Percentiles rank a stretch among this genome's conserved stretches.
Evolutionary conservation across 2,797 vertebrate genomes (phyloP).

Genomic region (Leptatherina wallacei): DNA sequence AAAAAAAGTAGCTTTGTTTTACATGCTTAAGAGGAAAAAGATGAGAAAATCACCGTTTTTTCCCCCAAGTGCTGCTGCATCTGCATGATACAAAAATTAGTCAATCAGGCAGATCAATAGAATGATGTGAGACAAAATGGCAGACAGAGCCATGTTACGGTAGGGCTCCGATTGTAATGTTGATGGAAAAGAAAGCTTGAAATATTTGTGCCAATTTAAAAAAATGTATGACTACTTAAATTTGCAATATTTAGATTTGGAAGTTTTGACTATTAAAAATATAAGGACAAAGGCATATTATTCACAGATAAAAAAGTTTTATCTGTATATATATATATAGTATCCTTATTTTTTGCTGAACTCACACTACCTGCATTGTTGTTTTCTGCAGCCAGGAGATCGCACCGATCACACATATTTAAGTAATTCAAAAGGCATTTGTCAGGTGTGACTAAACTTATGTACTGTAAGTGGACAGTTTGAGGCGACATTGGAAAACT

Average conservation of each 20-base stretch:
- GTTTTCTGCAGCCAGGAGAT: conserved; percentile 15
- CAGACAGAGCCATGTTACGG: conserved; percentile 60
- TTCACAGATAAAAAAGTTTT: background rate
- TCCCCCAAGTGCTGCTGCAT: conserved; percentile 12
- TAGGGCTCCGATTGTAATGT: background rate
- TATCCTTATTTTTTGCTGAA: background rate
- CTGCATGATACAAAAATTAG: conserved; percentile 34
- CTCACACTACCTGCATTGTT: background rate
- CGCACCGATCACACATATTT: conserved; percentile 11
- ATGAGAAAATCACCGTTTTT: background rate
- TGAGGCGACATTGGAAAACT: conserved; percentile 13
- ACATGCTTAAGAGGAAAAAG: background rate
- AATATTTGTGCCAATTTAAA: conserved; percentile 3
- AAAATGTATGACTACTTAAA: background rate
- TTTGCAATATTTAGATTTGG: background rate
- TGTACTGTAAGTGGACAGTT: conserved; percentile 21
- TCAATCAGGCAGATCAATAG: conserved; percentile 51
- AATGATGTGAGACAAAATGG: conserved; percentile 66
- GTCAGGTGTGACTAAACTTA: conserved; percentile 8
- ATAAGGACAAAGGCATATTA: background rate
- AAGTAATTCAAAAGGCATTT: conserved; percentile 14
- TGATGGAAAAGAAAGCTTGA: background rate
- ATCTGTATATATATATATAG: no score
- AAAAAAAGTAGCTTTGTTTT: background rate
- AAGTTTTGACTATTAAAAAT: background rate